phyloP scores from a whole-genome alignment of 2,888 invertebrate genomes.

The Agrochola lota region DNA sequence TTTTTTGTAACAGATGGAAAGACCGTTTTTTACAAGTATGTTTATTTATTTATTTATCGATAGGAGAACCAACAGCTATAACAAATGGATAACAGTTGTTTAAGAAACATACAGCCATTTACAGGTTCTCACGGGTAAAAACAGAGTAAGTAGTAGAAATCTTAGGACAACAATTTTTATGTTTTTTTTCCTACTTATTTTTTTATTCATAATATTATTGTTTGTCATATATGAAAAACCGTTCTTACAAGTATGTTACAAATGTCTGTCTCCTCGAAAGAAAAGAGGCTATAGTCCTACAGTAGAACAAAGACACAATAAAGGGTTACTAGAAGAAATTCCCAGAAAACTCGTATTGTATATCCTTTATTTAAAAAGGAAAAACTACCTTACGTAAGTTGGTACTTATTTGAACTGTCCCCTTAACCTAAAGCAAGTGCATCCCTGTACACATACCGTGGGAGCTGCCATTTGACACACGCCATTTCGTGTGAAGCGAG shows the following conservation, averaged over 20 bases:
- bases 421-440: slow-evolving; percentile 58
- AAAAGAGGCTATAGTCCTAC: neutral
- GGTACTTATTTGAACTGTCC: neutral
- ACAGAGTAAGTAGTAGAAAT: too few species aligned
- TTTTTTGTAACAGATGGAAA: neutral
- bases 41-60: too few species aligned
- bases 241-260: neutral
- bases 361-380: neutral
- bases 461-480: slow-evolving; percentile 84
- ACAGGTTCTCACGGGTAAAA: too few species aligned
- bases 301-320: neutral
- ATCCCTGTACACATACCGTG: slow-evolving; percentile 77
- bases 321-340: neutral
- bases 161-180: too few species aligned
- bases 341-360: neutral
- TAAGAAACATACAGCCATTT: too few species aligned
- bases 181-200: too few species aligned
- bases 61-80: too few species aligned
- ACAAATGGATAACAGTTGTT: too few species aligned
- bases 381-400: neutral
- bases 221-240: too few species aligned
- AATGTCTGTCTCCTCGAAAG: neutral
- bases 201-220: too few species aligned
- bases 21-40: too few species aligned
- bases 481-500: slow-evolving; percentile 77